phyloP scores from a whole-genome alignment of 2,797 vertebrate species.

The Myotis findleyi region DNA sequence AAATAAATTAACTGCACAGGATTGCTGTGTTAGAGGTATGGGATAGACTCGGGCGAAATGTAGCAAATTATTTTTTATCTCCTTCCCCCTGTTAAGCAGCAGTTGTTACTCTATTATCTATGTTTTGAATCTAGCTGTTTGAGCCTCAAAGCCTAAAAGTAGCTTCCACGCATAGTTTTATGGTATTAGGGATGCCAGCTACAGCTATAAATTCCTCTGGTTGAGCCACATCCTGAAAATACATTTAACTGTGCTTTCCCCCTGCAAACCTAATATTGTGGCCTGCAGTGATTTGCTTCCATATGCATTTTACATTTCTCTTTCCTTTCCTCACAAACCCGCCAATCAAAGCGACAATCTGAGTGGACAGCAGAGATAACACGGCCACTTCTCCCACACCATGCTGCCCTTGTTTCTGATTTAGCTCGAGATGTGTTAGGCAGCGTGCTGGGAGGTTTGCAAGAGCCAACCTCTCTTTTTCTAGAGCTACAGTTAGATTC shows the following conservation, averaged over 20 bases:
- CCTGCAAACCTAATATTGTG: not conserved
- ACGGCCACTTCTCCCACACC: not conserved
- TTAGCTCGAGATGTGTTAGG: not conserved
- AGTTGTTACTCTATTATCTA: constrained; percentile 72
- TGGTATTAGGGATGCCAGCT: not conserved
- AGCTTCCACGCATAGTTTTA: constrained; percentile 36
- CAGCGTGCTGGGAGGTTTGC: not conserved
- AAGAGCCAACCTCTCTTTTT: not conserved
- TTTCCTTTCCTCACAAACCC: not conserved
- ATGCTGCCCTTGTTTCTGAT: not conserved
- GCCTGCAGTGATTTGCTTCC: not conserved
- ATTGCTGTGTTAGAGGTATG: constrained; percentile 51
- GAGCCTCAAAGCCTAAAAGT: constrained; percentile 36
- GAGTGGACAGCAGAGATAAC: not conserved
- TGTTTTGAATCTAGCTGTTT: constrained; percentile 63
- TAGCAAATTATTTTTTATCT: constrained; percentile 70
- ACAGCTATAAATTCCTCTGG: constrained; percentile 51
- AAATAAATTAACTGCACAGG: constrained; percentile 72
- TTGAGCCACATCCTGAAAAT: constrained; percentile 60
- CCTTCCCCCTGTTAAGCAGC: constrained; percentile 55
- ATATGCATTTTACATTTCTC: not conserved
- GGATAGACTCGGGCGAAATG: not conserved
- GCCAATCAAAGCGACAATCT: not conserved
- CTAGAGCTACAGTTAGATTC: not conserved
- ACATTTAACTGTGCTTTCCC: not conserved